Conservation (phyloP, 1,140 invertebrate species). For the Pseudomyrmex cubaensis region DNA sequence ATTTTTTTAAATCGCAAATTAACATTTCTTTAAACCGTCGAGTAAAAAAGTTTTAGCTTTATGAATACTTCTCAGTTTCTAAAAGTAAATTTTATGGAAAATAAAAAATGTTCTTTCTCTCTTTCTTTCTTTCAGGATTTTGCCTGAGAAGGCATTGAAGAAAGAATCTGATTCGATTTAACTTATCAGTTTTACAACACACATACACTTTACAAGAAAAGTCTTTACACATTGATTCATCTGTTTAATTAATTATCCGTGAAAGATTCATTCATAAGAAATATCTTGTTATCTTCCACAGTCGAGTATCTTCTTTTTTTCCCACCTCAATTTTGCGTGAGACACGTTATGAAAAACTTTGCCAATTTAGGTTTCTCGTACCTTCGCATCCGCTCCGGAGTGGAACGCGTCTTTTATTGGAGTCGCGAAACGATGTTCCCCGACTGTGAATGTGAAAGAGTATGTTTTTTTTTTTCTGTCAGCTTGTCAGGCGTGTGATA, state of each 20-base stretch:
- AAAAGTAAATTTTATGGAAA: constrained; percentile 14
- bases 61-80: not conserved
- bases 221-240: too few species aligned
- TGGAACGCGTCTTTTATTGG: constrained; percentile 18
- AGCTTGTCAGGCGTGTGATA: constrained; percentile 19
- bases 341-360: not conserved
- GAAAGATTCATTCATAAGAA: too few species aligned
- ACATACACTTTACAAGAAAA: too few species aligned
- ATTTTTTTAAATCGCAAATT: constrained; percentile 16
- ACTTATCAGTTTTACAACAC: too few species aligned
- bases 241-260: too few species aligned
- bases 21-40: not conserved
- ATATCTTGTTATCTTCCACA: not conserved
- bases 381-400: not conserved
- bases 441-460: not conserved
- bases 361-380: not conserved
- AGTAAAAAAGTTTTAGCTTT: not conserved
- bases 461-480: not conserved
- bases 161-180: too few species aligned
- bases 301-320: not conserved
- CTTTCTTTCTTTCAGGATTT: not conserved
- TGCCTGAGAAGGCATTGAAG: not conserved
- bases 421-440: not conserved
- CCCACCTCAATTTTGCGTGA: not conserved
- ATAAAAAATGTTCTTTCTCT: not conserved